These are phyloP conservation scores for Callyntrura sp. DNA, from an alignment of 2,888 invertebrate genomes.

Conservation along the genomic window DNA sequence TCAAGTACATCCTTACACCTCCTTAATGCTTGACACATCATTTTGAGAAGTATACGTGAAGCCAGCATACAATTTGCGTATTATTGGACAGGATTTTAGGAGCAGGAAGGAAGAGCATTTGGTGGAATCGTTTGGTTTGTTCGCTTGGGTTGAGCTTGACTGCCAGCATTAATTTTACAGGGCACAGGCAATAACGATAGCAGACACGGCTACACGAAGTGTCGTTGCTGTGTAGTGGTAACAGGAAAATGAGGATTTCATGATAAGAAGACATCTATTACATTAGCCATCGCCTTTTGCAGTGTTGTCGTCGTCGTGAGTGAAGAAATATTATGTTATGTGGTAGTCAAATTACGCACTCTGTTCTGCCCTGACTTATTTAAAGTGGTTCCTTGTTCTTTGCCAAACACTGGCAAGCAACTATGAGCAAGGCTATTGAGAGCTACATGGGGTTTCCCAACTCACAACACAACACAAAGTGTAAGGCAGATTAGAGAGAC, in stretches of 20 bases:
- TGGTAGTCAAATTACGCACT: neutral
- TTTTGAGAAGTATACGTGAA: neutral
- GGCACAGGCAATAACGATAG: constrained; percentile 38
- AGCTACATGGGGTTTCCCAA: neutral
- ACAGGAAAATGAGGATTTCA: constrained; percentile 55
- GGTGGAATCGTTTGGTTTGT: constrained; percentile 19
- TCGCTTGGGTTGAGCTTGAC: constrained; percentile 40
- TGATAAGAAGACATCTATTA: constrained; percentile 60
- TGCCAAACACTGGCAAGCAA: constrained; percentile 32
- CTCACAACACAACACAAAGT: neutral
- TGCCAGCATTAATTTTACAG: constrained; percentile 61
- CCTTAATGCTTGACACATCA: constrained; percentile 53
- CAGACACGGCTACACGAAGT: constrained; percentile 55
- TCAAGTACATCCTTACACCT: constrained; percentile 53
- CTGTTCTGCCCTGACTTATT: constrained; percentile 8
- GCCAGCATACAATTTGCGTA: constrained; percentile 29
- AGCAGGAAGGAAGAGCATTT: constrained; percentile 12
- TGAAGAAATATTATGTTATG: neutral
- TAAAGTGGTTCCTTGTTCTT: constrained; percentile 15
- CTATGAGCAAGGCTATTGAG: neutral
- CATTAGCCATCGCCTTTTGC: constrained; percentile 7
- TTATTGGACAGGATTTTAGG: constrained; percentile 17
- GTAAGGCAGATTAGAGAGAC: constrained; percentile 17
- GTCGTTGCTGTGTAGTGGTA: neutral
- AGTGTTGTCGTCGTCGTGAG: constrained; percentile 11